Conservation (phyloP, 2,888 invertebrate species). For the Amorpha juglandis region DNA sequence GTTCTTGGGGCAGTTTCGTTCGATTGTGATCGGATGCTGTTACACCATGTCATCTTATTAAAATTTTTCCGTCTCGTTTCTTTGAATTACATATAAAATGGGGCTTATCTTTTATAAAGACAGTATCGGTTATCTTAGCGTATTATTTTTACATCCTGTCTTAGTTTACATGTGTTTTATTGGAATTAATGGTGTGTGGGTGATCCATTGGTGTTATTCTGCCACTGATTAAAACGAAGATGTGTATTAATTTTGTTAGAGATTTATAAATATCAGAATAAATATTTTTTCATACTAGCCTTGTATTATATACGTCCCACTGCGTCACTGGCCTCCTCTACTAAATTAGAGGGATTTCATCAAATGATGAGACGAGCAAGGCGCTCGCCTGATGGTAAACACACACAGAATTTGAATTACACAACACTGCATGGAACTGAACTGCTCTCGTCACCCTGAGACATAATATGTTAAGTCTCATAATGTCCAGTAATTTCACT, state of each 20-base stretch:
- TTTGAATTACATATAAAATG: slow-evolving; percentile 26
- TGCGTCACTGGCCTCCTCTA: no score
- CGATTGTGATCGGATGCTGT: slow-evolving; percentile 62
- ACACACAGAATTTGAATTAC: no score
- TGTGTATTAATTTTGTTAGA: not conserved
- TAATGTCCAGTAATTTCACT: no score
- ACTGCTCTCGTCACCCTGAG: no score
- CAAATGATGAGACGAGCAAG: no score
- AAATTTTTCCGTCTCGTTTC: slow-evolving; percentile 42
- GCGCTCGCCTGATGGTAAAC: no score
- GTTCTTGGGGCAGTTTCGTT: slow-evolving; percentile 58
- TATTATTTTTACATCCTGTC: not conserved
- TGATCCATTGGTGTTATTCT: not conserved
- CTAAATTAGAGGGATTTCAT: no score
- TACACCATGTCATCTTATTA: slow-evolving; percentile 54
- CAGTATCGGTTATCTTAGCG: slow-evolving; percentile 16
- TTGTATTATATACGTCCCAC: no score
- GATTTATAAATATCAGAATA: not conserved
- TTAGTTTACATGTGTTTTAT: not conserved
- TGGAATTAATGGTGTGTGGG: not conserved
- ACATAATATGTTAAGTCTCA: no score
- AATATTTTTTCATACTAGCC: no score
- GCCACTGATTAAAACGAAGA: not conserved
- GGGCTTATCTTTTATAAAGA: slow-evolving; percentile 11
- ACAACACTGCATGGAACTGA: no score